These are phyloP conservation scores for Ryuthela nishihirai DNA, from an alignment of 2,888 invertebrate species.

Conservation along the genomic window DNA sequence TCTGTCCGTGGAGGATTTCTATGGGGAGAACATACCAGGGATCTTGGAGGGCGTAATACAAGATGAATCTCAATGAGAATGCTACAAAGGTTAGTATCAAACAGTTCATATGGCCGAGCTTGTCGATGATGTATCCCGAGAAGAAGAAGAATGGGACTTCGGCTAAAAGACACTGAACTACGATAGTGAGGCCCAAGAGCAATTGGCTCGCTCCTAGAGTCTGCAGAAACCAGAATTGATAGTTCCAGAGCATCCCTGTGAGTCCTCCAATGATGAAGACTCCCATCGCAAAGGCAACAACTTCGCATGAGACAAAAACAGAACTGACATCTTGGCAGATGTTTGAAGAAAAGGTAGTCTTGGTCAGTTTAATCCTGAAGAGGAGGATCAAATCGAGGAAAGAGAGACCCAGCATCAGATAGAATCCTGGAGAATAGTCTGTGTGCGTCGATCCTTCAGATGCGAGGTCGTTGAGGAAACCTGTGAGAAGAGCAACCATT, in stretches of 20 bases:
- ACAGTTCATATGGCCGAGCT: conserved; percentile 71
- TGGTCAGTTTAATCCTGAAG: conserved; percentile 7
- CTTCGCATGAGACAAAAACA: conserved; percentile 13
- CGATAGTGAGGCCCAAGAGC: conserved; percentile 36
- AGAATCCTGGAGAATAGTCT: conserved; percentile 31
- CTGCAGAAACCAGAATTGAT: conserved; percentile 39
- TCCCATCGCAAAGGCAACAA: conserved; percentile 19
- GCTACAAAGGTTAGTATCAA: conserved; percentile 77
- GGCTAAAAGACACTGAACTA: conserved; percentile 39
- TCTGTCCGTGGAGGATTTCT: conserved; percentile 80
- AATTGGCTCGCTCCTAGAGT: conserved; percentile 30
- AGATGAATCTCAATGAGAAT: conserved; percentile 72
- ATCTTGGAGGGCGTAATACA: conserved; percentile 72
- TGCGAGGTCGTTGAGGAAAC: conserved; percentile 65
- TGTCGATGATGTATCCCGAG: conserved; percentile 66
- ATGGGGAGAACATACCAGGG: conserved; percentile 81
- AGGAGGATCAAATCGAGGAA: conserved; percentile 22
- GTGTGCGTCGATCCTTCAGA: neutral
- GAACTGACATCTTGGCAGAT: conserved; percentile 26
- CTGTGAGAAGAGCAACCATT: conserved; percentile 69
- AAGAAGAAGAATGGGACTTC: conserved; percentile 45
- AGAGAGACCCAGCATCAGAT: conserved; percentile 21
- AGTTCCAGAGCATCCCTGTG: conserved; percentile 41
- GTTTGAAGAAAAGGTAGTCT: conserved; percentile 12
- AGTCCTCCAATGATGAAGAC: conserved; percentile 39